Evolutionary conservation across 1,140 invertebrate species (phyloP).

Genomic region (Solenopsis invicta): DNA sequence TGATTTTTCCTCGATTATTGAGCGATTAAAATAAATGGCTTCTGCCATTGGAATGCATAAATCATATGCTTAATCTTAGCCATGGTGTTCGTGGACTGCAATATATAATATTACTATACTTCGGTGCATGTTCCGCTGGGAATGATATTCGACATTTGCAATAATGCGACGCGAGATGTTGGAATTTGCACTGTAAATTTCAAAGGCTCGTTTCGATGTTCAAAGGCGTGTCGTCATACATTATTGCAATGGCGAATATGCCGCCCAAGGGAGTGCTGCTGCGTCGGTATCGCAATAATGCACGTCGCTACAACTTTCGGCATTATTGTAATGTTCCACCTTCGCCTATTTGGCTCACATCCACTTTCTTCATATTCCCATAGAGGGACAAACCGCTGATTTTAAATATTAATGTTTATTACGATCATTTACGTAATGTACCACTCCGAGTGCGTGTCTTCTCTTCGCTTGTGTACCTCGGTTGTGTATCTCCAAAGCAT

Average conservation of each 20-base stretch:
- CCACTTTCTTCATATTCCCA: conserved; percentile 19
- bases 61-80: neutral
- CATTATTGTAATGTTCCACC: conserved; percentile 60
- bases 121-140: conserved; percentile 6
- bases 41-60: neutral
- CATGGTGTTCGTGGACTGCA: neutral
- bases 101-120: neutral
- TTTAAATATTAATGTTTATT: conserved; percentile 50
- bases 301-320: conserved; percentile 54
- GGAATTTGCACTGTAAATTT: conserved; percentile 61
- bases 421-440: conserved; percentile 11
- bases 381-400: neutral
- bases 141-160: conserved; percentile 51
- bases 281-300: conserved; percentile 57
- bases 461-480: neutral
- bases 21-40: neutral
- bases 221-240: conserved; percentile 58
- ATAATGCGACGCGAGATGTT: conserved; percentile 58
- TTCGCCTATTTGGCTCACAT: conserved; percentile 31
- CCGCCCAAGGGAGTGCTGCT: conserved; percentile 50
- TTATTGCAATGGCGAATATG: conserved; percentile 59
- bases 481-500: neutral
- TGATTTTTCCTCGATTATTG: neutral
- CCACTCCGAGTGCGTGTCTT: neutral
- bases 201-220: conserved; percentile 59